These are phyloP conservation scores for Axea sp. DNA, from an alignment of 2,888 invertebrate genomes.

Conservation along the genomic window DNA sequence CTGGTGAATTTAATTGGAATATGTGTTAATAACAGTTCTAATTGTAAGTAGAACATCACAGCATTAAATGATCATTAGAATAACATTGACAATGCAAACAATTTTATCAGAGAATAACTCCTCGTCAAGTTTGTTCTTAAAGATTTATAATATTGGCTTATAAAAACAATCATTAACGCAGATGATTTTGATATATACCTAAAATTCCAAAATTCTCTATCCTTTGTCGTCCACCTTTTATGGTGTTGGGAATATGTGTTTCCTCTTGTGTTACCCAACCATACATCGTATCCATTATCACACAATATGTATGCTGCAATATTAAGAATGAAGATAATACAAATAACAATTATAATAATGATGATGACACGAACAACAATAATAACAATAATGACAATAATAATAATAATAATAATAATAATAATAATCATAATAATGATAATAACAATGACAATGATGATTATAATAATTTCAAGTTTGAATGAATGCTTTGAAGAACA, in stretches of 20 bases:
- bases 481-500: no score
- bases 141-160: no score
- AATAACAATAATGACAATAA: no score
- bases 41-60: slow-evolving; percentile 5
- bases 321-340: no score
- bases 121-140: no score
- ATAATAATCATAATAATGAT: no score
- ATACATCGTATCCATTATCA: slow-evolving; percentile 75
- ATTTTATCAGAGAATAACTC: background rate
- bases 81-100: background rate
- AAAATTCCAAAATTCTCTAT: slow-evolving; percentile 77
- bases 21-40: slow-evolving; percentile 11
- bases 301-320: slow-evolving; percentile 73
- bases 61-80: slow-evolving; percentile 6
- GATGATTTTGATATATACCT: slow-evolving; percentile 66
- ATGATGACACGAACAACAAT: no score
- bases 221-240: slow-evolving; percentile 71
- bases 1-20: background rate
- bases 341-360: no score
- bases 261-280: slow-evolving; percentile 76
- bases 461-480: no score
- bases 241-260: slow-evolving; percentile 76
- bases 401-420: no score
- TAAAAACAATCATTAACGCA: no score
- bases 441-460: no score